A percentile compares a stretch with the other conserved stretches of the same genome.
Conservation (phyloP, 1,140 invertebrate species). For the Orius insidiosus region DNA sequence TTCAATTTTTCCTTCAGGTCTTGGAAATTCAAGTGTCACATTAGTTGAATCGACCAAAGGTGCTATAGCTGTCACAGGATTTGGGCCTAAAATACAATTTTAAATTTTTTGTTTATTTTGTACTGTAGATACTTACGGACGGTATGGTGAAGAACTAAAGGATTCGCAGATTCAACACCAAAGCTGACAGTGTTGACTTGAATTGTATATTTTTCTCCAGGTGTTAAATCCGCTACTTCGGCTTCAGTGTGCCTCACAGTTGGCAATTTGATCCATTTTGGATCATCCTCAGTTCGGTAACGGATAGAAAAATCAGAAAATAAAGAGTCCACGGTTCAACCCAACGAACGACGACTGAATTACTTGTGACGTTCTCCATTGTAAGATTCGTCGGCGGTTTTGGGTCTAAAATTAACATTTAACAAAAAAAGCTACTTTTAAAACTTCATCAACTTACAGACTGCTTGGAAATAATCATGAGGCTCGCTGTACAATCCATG, state of each 20-base stretch:
- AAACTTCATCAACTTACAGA: constrained; percentile 47
- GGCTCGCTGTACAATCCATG: constrained; percentile 70
- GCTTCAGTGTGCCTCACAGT: constrained; percentile 49
- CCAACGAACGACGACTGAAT: constrained; percentile 67
- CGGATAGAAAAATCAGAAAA: constrained; percentile 65
- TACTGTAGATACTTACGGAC: constrained; percentile 43
- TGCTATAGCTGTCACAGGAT: constrained; percentile 60
- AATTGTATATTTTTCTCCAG: constrained; percentile 73
- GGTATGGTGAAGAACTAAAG: constrained; percentile 64
- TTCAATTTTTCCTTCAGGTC: constrained; percentile 69
- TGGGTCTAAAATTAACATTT: constrained; percentile 40
- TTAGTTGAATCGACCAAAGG: constrained; percentile 69
- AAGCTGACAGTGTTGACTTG: constrained; percentile 75
- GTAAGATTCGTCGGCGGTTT: constrained; percentile 62
- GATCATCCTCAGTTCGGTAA: constrained; percentile 55
- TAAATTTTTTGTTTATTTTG: too few species aligned
- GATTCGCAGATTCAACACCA: constrained; percentile 56
- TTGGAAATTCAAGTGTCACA: constrained; percentile 72
- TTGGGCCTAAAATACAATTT: constrained; percentile 42
- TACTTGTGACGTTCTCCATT: constrained; percentile 61
- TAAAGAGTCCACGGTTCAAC: constrained; percentile 53
- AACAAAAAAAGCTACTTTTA: background rate
- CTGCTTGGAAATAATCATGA: constrained; percentile 72
- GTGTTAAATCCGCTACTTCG: constrained; percentile 69
- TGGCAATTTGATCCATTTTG: constrained; percentile 46